Base-by-base conservation (phyloP, 1,140 invertebrate species). In the Leucophenga varia region DNA sequence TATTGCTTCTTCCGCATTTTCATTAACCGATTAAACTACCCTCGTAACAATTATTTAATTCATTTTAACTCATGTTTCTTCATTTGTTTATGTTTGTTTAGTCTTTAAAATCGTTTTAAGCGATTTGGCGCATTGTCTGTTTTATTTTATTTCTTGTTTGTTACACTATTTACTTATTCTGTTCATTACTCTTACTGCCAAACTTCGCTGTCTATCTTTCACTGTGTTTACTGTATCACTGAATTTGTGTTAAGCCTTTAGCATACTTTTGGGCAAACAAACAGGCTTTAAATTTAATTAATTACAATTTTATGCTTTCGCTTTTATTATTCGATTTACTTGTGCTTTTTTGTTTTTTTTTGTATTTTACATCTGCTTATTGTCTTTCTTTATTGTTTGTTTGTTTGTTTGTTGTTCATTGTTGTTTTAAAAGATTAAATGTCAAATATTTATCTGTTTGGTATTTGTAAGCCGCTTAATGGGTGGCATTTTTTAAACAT, bases 201-300 rank as follows among this genome's bases (percentile, higher is more conserved):
- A n/a, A n/a, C n/a, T n/a, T n/a, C n/a, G n/a, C 22, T 5, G 22
- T 25, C 22, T 25, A 10, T 10, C 22, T 25, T 25, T 5, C 22
- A 10, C 10, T 25, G 22, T 10, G 22, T 25, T 25, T 5, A 6
- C 22, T 25, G 22, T 25, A 6, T n/a, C n/a, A n/a, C n/a, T 25
- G 22, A 36, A 40, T 57, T 54, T 59, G 53, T 67, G 63, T 67
- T 67, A 67, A 67, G 63, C 63, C 63, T 65, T 65, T 59, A 22
- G 9, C 43, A 25, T 10, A 25, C 43, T 34, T 40, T 25, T 46
- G 12, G 21, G 7, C 31, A 7, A 37, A 49, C 40, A 52, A 44
- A 49, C 51, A n/a, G 50, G 61, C 48, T 67, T 67, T 59, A 67
- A 67, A 67, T 67, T 67, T 59, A 67, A 67, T 67, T 67, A 67